Base-by-base conservation (phyloP, 2,113 vertebrate genomes). In the Hypomesus transpacificus region DNA sequence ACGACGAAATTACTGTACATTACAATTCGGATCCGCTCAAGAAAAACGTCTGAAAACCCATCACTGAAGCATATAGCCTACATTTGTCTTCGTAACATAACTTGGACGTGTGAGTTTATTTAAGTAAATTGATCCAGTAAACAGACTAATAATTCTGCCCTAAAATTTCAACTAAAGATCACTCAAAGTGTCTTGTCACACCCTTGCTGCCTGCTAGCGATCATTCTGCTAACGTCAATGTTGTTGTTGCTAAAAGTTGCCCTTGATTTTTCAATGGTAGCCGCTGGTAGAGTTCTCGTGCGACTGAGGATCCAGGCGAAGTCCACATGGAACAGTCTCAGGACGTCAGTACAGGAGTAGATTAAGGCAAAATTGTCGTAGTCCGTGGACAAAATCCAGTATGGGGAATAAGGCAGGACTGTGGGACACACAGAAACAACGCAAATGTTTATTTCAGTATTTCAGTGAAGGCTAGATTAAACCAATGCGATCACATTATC, bases 301-400 rank as follows among this genome's bases (percentile, higher is more conserved):
- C 96, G 93, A 74, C 92, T 89, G 66, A 94, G 53, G 81, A 98
- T 93, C 96, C 96, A 98, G 74, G 93, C 91, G 0, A 94, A 91
- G 74, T 97, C 94, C 0, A 96, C 71, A 2, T 96, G 94, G 82
- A 98, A 97, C 66, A 96, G 85, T 86, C 92, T 89, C 73, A 97
- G 74, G 75, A 97, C 76, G 21, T 92, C 92, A 0, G 92, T 94
- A 81, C 96, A 98, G 79, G 96, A 97, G 74, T 97, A 98, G 14
- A 97, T 91, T 22, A 97, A 84, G 0, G 94, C 93, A 0, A 88
- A 90, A 85, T 91, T 94, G 61, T 92, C 91, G 0, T 98, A 97
- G 89, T 97, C 95, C 0, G 96, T 98, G 80, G 93, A 91, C 81
- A 98, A 71, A 69, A 97, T 91, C 95, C 94, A 96, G 87, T 98